phyloP scores from a whole-genome alignment of 1,140 invertebrate genomes.

The Nasonia giraulti region DNA sequence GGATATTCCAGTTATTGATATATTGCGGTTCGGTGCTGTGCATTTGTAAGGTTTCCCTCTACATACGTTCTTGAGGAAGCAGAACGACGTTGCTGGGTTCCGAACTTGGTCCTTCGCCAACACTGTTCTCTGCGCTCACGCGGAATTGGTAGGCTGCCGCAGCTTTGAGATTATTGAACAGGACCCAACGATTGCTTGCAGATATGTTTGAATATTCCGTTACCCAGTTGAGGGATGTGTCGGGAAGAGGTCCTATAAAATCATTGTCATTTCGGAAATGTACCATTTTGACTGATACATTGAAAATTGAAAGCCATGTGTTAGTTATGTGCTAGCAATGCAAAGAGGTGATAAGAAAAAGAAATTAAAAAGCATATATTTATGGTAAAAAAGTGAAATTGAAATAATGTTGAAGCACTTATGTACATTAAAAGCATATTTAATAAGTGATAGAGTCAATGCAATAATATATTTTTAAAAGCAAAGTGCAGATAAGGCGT shows the following conservation, averaged over 20 bases:
- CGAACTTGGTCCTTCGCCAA: slow-evolving; percentile 94
- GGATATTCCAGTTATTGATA: slow-evolving; percentile 56
- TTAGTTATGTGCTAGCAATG: not conserved
- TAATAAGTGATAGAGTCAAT: no score
- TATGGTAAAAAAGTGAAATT: no score
- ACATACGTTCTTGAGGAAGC: slow-evolving; percentile 93
- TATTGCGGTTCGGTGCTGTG: no score
- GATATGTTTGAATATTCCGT: slow-evolving; percentile 92
- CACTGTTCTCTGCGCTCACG: slow-evolving; percentile 95
- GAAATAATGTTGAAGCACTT: no score
- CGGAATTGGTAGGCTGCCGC: slow-evolving; percentile 96
- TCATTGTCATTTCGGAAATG: slow-evolving; percentile 31
- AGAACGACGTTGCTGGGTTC: slow-evolving; percentile 90
- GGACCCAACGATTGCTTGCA: slow-evolving; percentile 83
- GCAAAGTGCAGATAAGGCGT: no score
- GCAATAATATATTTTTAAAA: no score
- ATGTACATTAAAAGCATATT: no score
- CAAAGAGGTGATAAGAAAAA: no score
- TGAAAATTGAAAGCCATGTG: not conserved
- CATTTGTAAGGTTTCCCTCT: not conserved
- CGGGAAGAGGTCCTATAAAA: slow-evolving; percentile 84
- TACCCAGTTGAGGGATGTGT: slow-evolving; percentile 89
- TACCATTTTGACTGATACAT: slow-evolving; percentile 34
- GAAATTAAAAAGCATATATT: no score
- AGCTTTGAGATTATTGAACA: slow-evolving; percentile 92